These are phyloP conservation scores for Hyles lineata DNA, from an alignment of 2,888 invertebrate genomes.

Conservation along the genomic window DNA sequence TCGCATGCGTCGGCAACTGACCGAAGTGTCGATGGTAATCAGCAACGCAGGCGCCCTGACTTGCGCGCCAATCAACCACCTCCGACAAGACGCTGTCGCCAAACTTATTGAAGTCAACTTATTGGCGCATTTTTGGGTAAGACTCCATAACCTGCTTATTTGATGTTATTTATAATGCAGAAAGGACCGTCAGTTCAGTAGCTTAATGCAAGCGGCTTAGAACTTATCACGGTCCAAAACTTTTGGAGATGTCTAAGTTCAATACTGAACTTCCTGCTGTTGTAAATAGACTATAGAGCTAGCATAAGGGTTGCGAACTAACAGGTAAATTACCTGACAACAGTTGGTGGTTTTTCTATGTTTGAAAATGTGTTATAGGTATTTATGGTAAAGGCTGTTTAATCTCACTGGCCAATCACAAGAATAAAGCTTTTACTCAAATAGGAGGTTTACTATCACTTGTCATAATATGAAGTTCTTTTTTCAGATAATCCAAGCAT, in stretches of 20 bases:
- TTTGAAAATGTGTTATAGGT: neutral
- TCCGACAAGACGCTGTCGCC: slow-evolving; percentile 61
- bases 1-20: slow-evolving; percentile 66
- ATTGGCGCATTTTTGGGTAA: slow-evolving; percentile 77
- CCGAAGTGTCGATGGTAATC: slow-evolving; percentile 75
- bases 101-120: slow-evolving; percentile 71
- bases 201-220: too few species aligned
- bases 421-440: too few species aligned
- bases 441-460: too few species aligned
- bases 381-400: neutral
- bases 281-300: too few species aligned
- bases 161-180: neutral
- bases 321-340: too few species aligned
- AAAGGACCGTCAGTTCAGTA: neutral
- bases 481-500: slow-evolving; percentile 74
- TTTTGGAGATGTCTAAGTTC: too few species aligned
- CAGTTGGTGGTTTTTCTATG: too few species aligned
- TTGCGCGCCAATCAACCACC: slow-evolving; percentile 62
- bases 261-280: too few species aligned
- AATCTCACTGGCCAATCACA: too few species aligned
- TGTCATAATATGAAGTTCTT: slow-evolving; percentile 2
- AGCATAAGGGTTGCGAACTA: too few species aligned
- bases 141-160: neutral
- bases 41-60: slow-evolving; percentile 70
- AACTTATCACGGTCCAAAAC: too few species aligned